These are phyloP conservation scores for Megalonaias nervosa DNA, from an alignment of 1,140 invertebrate species.

Conservation along the genomic window DNA sequence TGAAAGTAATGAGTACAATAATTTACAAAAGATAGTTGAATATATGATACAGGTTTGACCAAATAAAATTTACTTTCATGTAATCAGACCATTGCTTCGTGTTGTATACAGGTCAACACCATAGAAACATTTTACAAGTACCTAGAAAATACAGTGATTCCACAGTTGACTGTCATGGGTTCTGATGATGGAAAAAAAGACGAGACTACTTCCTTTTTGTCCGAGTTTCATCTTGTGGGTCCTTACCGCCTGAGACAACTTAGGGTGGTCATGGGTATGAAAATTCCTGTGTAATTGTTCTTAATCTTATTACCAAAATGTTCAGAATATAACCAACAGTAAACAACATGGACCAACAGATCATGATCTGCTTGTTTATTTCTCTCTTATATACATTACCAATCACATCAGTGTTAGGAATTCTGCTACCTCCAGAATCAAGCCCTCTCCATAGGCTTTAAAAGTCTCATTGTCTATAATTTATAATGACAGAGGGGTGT, in stretches of 20 bases:
- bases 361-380: no score
- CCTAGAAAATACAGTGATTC: constrained; percentile 20
- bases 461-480: no score
- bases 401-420: no score
- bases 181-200: neutral
- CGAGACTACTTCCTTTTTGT: constrained; percentile 17
- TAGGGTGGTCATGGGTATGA: constrained; percentile 27
- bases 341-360: no score
- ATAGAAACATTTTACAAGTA: constrained; percentile 19
- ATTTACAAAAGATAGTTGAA: neutral
- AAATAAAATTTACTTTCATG: neutral
- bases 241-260: constrained; percentile 41
- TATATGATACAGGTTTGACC: neutral
- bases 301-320: no score
- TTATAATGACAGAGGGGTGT: no score
- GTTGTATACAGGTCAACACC: constrained; percentile 18
- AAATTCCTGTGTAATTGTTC: no score
- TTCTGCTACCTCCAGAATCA: no score
- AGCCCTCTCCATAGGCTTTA: no score
- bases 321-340: no score
- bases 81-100: neutral
- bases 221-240: constrained; percentile 35
- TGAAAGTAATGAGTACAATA: neutral
- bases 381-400: no score
- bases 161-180: constrained; percentile 17